Evolutionary conservation across 30 jellyfish, hydroid and myxozoan genomes (phyloP), one percentile per base, ranked within the genome.

Genomic region (Rhopilema esculentum): DNA sequence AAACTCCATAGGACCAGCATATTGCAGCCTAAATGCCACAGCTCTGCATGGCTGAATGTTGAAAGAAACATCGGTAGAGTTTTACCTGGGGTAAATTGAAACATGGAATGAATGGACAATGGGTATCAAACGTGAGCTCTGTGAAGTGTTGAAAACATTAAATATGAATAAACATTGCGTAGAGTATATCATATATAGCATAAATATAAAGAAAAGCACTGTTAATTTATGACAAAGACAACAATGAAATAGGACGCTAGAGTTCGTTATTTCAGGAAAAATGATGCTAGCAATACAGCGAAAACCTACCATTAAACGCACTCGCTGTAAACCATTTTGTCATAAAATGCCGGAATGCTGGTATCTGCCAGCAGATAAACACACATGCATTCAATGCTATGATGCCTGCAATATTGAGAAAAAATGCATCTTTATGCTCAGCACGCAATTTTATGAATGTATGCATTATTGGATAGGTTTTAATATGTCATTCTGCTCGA

Each of bases 1-100:
- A 95, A 95, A 72, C 99, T 95, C 99, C 99, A 95, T 4, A 95
- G 89, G 28, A 95, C 99, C 30, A 91, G 88, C 99, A 95, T 95
- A 63, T 95, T 95, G 31, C 98, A 91, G 12, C 96, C 97, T 20
- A 95, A 27, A 90, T 95, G 99, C 99, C 99, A 95, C 24, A 91
- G 64, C 32, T 95, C 99, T 32, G 98, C 80, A 78, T 95, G 99
- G 76, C 99, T 95, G 63, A 95, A 95, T 2, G 95, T 72, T 4
- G 99, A 95, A 49, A 86, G 65, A 23, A 95, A 68, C 91, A 95
- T 76, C n/a, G 99, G 97, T 4, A 85, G 65, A 18, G 78, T 62
- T 86, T 84, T 81, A 22, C 95, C 94, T 79, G 53, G n/a, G 32
- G 77, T 67, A 24, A 64, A 63, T 65, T 22, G 21, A 53, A 15